Conservation (phyloP, 30 jellyfish, hydroid and myxozoan species). For the Cassiopea xamachana region DNA sequence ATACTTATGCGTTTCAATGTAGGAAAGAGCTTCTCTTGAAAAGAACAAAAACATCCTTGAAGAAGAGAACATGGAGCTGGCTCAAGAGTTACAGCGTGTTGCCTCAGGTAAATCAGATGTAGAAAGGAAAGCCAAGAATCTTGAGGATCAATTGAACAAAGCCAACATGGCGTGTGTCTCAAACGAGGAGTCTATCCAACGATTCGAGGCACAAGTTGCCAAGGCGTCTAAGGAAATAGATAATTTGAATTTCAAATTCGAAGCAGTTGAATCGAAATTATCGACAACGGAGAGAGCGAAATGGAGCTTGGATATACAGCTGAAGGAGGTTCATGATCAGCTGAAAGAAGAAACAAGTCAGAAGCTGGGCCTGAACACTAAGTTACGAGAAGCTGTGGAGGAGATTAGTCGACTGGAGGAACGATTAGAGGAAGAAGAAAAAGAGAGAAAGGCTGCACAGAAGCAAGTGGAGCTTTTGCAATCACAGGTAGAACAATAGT, state of each 20-base stretch:
- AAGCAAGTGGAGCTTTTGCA: constrained; percentile 79
- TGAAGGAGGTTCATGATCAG: constrained; percentile 78
- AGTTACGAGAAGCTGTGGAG: constrained; percentile 96
- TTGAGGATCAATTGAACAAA: constrained; percentile 91
- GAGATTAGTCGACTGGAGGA: constrained; percentile 98
- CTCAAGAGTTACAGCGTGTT: constrained; percentile 94
- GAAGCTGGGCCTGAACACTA: constrained; percentile 89
- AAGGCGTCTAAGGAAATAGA: constrained; percentile 91
- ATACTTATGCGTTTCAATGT: not conserved
- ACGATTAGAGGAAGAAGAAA: constrained; percentile 97
- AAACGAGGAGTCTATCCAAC: constrained; percentile 90
- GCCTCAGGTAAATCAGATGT: constrained; percentile 80
- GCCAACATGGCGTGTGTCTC: constrained; percentile 72
- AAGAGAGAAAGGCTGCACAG: constrained; percentile 90
- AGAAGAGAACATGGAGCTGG: constrained; percentile 94
- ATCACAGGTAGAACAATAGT: constrained; percentile 62
- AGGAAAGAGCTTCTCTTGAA: constrained; percentile 80
- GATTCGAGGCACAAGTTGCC: constrained; percentile 74
- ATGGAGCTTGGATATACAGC: constrained; percentile 54
- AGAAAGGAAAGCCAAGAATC: constrained; percentile 88
- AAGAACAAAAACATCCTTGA: constrained; percentile 90
- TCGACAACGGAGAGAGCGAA: constrained; percentile 70
- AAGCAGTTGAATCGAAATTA: constrained; percentile 89
- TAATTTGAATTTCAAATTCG: constrained; percentile 73
- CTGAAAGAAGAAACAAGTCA: constrained; percentile 93